A percentile compares a stretch with the other conserved stretches of the same genome.
phyloP scores from a whole-genome alignment of 92 coral and sea anemone species.

The Blastomussa wellsi region DNA sequence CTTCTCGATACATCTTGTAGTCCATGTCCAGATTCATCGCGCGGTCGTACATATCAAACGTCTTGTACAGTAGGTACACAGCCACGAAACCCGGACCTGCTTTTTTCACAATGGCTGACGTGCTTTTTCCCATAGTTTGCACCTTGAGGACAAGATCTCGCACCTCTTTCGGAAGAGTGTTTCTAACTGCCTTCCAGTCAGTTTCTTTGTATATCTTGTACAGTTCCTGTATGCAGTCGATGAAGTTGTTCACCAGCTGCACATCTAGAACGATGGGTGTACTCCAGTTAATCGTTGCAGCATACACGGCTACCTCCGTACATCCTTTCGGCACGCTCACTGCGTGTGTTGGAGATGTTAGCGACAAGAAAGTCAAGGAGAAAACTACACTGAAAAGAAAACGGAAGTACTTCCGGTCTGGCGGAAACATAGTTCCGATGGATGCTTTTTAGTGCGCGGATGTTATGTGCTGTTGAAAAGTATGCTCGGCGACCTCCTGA shows the following conservation, averaged over 20 bases:
- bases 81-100: background rate
- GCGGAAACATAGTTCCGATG: slow-evolving; percentile 13
- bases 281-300: background rate
- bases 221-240: slow-evolving; percentile 9
- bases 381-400: background rate
- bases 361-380: too few relatives aligned
- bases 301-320: background rate
- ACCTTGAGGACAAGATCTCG: background rate
- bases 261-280: background rate
- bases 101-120: background rate
- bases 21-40: background rate
- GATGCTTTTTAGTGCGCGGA: too few relatives aligned
- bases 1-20: slow-evolving; percentile 8
- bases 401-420: slow-evolving; percentile 21
- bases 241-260: background rate
- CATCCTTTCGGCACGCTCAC: slow-evolving; percentile 15
- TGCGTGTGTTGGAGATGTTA: background rate
- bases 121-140: background rate
- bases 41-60: background rate
- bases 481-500: background rate
- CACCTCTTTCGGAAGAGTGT: background rate
- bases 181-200: slow-evolving; percentile 3
- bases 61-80: background rate
- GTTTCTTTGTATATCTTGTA: background rate
- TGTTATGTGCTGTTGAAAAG: background rate